Conservation (phyloP, 1,140 invertebrate species). For the Arctopsyche grandis region DNA sequence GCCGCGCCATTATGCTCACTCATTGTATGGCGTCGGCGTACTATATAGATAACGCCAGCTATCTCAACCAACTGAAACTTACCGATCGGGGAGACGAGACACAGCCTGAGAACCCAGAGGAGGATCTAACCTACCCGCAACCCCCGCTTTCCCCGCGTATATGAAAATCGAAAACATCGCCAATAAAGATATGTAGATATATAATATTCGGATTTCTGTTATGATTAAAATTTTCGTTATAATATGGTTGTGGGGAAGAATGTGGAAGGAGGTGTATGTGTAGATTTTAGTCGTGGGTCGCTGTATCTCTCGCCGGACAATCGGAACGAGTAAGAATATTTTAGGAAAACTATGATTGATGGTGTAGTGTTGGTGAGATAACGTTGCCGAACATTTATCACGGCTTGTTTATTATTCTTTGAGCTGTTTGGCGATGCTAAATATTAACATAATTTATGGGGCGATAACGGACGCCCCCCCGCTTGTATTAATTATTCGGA, state of each 20-base stretch:
- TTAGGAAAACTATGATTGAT: conserved; percentile 43
- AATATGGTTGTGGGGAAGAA: too few relatives aligned
- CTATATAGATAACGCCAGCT: conserved; percentile 43
- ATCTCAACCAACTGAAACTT: conserved; percentile 25
- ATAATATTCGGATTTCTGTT: not conserved
- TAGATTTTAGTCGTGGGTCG: not conserved
- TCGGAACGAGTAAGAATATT: conserved; percentile 36
- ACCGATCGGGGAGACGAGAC: not conserved
- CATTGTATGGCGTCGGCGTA: conserved; percentile 44
- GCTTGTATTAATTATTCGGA: conserved; percentile 29
- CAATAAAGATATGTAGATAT: not conserved
- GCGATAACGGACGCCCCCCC: conserved; percentile 13
- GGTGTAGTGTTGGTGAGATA: conserved; percentile 24
- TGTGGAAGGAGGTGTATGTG: not conserved
- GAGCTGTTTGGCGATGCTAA: conserved; percentile 40
- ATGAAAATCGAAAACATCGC: not conserved
- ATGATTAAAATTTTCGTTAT: too few relatives aligned
- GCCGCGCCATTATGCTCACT: conserved; percentile 44
- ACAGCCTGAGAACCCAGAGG: not conserved
- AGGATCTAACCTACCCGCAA: not conserved
- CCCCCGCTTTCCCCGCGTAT: not conserved
- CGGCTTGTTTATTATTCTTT: conserved; percentile 39
- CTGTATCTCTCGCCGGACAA: conserved; percentile 32
- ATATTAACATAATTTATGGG: conserved; percentile 40
- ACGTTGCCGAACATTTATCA: conserved; percentile 41